Base-by-base conservation (phyloP, 2,888 invertebrate species). In the Beris morrisii region DNA sequence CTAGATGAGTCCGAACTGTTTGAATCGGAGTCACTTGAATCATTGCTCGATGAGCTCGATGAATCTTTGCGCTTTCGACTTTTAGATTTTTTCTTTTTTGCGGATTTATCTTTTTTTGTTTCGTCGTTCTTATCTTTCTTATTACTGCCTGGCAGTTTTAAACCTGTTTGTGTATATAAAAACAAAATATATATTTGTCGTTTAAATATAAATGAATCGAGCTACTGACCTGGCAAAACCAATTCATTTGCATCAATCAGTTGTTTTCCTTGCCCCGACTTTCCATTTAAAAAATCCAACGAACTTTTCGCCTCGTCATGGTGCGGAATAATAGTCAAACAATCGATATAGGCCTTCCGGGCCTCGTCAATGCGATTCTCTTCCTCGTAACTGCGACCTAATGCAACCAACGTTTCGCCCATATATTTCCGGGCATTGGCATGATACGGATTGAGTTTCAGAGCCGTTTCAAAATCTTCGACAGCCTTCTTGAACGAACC, bases 401-500 rank as follows among this genome's bases (percentile, higher is more conserved):
- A 82, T 0, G 95, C 96, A 0, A 95, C 91, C 53, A 95, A 81
- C 0, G 96, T 97, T 80, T 97, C 95, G 44, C 94, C 92, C 84
- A 95, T 88, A 81, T 97, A 97, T 79, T 95, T 95, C 66, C 92
- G 87, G 43, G 96, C 97, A 82, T 97, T 97, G 2, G 90, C 89
- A 80, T 97, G 97, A 70, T 88, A 91, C 1, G 92, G 91, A 81
- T 97, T 94, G 52, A 93, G 79, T 78, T 92, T 90, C 46, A 97
- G 80, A 4, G 97, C 96, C 28, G 90, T 90, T 81, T 96, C 95
- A 80, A 97, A 95, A 79, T 97, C 97, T 74, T 93, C 92, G 71
- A 97, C 92, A 0, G 97, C 97, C 78, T 93, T 93, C 74, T 92
- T 89, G 81, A 94, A 96, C 74, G 91, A 94, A 70, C 95, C 95